Evolutionary conservation across 2,888 invertebrate genomes (phyloP).

Genomic region (Synergus laeviventris): DNA sequence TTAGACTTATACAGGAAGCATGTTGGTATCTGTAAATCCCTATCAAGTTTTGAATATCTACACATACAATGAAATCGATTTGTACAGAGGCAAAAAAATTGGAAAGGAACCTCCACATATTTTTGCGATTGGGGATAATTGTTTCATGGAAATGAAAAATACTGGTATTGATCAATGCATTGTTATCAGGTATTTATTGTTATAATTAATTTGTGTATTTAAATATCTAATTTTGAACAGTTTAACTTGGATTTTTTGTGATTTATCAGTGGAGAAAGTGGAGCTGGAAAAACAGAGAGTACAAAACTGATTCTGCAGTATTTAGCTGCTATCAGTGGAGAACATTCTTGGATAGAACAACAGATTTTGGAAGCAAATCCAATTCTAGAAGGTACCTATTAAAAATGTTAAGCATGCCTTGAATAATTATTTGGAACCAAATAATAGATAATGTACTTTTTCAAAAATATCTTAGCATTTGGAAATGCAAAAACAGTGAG

Average conservation of each 20-base stretch:
- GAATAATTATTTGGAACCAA: too few species aligned
- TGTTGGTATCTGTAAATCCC: constrained; percentile 96
- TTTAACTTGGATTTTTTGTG: too few species aligned
- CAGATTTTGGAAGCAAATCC: constrained; percentile 98
- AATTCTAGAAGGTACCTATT: constrained; percentile 90
- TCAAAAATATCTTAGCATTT: constrained; percentile 81
- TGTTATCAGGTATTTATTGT: constrained; percentile 87
- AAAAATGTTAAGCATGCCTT: background rate
- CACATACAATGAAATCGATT: constrained; percentile 89
- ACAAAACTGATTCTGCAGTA: constrained; percentile 96
- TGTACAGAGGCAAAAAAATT: constrained; percentile 88
- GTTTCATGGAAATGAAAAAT: constrained; percentile 88
- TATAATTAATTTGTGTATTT: background rate
- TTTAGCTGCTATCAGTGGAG: constrained; percentile 93
- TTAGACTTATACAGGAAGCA: constrained; percentile 96
- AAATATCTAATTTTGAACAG: too few species aligned
- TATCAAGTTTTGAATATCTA: constrained; percentile 97
- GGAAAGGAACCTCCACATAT: constrained; percentile 95
- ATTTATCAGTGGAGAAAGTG: constrained; percentile 91
- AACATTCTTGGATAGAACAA: constrained; percentile 98
- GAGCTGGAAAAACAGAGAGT: constrained; percentile 97
- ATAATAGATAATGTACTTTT: background rate
- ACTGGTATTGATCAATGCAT: constrained; percentile 91
- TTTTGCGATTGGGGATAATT: constrained; percentile 95
- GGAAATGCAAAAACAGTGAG: constrained; percentile 97